A percentile compares a stretch with the other conserved stretches of the same genome.
Conservation (phyloP, 2,113 vertebrate genomes). For the Seriola aureovittata region DNA sequence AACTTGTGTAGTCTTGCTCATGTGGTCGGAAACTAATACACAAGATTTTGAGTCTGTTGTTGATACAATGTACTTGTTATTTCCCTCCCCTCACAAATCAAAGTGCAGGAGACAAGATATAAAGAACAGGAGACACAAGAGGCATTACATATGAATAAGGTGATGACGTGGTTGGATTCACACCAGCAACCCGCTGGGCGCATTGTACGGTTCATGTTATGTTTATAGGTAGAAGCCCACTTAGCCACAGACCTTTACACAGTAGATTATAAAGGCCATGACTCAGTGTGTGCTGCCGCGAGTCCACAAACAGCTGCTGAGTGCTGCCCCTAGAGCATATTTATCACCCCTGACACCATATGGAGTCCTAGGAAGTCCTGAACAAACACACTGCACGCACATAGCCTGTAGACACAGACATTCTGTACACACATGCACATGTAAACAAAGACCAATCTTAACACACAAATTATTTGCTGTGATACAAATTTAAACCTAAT, state of each 20-base stretch:
- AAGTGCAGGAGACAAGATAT: background rate
- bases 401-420: constrained; percentile 27
- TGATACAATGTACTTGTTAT: background rate
- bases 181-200: background rate
- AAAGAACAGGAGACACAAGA: background rate
- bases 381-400: constrained; percentile 48
- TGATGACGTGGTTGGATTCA: background rate
- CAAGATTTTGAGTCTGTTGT: background rate
- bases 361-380: constrained; percentile 47
- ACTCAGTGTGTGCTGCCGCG: constrained; percentile 14
- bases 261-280: background rate
- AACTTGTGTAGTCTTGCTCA: constrained; percentile 22
- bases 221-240: constrained; percentile 21
- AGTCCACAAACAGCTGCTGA: constrained; percentile 58
- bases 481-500: background rate
- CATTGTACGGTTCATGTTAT: background rate
- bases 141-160: background rate
- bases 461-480: background rate
- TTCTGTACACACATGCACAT: constrained; percentile 23
- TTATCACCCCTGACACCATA: constrained; percentile 62
- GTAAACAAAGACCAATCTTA: constrained; percentile 7
- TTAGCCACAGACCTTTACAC: constrained; percentile 28
- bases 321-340: constrained; percentile 52
- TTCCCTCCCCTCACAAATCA: background rate
- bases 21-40: constrained; percentile 30